Evolutionary conservation across 2,113 vertebrate species (phyloP).

Genomic region (Hypocryptadius cinnamomeus): DNA sequence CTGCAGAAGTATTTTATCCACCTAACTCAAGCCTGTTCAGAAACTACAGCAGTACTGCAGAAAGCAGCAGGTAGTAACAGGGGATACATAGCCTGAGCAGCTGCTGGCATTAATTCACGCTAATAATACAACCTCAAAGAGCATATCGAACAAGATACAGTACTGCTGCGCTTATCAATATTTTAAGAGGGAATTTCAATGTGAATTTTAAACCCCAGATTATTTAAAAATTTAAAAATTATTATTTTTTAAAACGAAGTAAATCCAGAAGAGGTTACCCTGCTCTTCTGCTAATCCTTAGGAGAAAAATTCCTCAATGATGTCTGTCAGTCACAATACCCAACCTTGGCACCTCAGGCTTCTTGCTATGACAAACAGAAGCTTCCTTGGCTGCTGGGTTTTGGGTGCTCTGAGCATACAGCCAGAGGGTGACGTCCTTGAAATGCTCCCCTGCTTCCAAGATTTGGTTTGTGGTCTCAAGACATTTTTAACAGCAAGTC

Average conservation of each 20-base stretch:
- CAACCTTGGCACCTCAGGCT: background rate
- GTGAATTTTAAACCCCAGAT: constrained; percentile 40
- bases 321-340: background rate
- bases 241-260: constrained; percentile 38
- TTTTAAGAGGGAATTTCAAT: constrained; percentile 53
- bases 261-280: constrained; percentile 11
- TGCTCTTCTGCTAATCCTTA: background rate
- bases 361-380: background rate
- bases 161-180: constrained; percentile 39
- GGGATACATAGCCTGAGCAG: constrained; percentile 4
- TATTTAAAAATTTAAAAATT: constrained; percentile 56
- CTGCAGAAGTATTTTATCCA: background rate
- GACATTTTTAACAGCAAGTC: background rate
- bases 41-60: background rate
- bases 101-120: constrained; percentile 51
- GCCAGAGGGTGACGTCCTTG: background rate
- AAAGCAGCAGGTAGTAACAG: constrained; percentile 42
- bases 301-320: background rate
- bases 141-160: constrained; percentile 49
- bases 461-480: background rate
- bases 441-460: background rate
- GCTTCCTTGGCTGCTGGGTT: background rate
- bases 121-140: constrained; percentile 61
- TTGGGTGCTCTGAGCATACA: background rate
- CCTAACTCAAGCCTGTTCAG: background rate